Evolutionary conservation across 2,797 vertebrate species (phyloP).

Genomic region (Phoebastria nigripes): DNA sequence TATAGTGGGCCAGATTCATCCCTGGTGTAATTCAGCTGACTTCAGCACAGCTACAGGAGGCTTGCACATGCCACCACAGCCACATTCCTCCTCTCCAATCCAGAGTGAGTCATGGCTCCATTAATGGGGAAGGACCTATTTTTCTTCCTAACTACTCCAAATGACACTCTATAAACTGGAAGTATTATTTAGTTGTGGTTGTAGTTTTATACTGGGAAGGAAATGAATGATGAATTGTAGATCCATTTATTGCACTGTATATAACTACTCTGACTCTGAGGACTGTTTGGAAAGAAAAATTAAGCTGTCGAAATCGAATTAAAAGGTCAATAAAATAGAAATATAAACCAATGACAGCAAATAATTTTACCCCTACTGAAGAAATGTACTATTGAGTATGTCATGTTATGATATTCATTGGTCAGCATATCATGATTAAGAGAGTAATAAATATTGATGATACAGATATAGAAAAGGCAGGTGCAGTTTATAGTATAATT

Average conservation of each 20-base stretch:
- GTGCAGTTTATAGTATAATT: neutral
- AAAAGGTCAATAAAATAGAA: constrained; percentile 52
- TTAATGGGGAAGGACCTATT: constrained; percentile 30
- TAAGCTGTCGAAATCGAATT: constrained; percentile 49
- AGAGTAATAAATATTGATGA: constrained; percentile 1
- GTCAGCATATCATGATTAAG: neutral
- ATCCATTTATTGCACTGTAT: neutral
- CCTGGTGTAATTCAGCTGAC: neutral
- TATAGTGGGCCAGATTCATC: neutral
- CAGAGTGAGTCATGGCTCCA: neutral
- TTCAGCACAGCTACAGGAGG: neutral
- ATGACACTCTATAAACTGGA: constrained; percentile 37
- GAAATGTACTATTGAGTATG: neutral
- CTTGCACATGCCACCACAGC: neutral
- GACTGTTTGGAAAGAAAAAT: constrained; percentile 37
- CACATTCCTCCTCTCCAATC: neutral
- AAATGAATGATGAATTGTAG: constrained; percentile 8
- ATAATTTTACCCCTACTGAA: neutral
- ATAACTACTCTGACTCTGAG: neutral
- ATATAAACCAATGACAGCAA: constrained; percentile 24
- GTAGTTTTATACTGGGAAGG: constrained; percentile 33
- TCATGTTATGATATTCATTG: neutral
- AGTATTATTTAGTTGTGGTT: constrained; percentile 46
- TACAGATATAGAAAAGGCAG: neutral
- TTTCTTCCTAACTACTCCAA: constrained; percentile 38